Conservation (phyloP, 64 coral and sea anemone genomes). For the Cladopsammia gracilis region DNA sequence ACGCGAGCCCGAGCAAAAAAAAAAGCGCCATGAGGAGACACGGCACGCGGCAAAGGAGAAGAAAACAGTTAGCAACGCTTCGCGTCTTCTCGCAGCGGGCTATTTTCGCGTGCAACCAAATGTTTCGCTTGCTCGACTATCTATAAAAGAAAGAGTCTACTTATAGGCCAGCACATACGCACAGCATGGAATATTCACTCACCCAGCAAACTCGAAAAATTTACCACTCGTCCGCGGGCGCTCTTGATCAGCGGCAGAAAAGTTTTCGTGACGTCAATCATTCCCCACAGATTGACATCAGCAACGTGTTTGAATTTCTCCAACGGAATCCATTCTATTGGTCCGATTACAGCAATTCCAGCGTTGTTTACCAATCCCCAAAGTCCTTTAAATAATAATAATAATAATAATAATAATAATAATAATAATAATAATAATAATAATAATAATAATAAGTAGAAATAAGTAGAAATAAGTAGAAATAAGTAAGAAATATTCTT, state of each 20-base stretch:
- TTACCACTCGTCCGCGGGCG: conserved; percentile 28
- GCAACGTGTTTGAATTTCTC: conserved; percentile 15
- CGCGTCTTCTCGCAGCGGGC: no score
- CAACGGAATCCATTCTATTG: conserved; percentile 47
- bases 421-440: no score
- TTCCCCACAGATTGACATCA: conserved; percentile 45
- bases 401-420: no score
- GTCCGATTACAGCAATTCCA: conserved; percentile 4
- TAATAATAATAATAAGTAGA: no score
- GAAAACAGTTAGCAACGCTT: background rate
- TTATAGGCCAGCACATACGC: background rate
- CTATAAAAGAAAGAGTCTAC: background rate
- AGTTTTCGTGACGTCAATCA: conserved; percentile 52
- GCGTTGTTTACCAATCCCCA: conserved; percentile 66
- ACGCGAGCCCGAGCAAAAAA: no score
- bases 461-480: no score
- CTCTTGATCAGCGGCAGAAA: conserved; percentile 49
- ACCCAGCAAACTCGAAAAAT: conserved; percentile 49
- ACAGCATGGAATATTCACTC: background rate
- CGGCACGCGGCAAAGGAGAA: background rate
- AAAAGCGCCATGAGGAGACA: no score
- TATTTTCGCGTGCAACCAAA: no score
- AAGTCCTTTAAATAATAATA: background rate
- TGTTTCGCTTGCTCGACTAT: no score
- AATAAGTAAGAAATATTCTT: no score